Base-by-base conservation (phyloP, 2,113 vertebrate species). In the Cariama cristata region DNA sequence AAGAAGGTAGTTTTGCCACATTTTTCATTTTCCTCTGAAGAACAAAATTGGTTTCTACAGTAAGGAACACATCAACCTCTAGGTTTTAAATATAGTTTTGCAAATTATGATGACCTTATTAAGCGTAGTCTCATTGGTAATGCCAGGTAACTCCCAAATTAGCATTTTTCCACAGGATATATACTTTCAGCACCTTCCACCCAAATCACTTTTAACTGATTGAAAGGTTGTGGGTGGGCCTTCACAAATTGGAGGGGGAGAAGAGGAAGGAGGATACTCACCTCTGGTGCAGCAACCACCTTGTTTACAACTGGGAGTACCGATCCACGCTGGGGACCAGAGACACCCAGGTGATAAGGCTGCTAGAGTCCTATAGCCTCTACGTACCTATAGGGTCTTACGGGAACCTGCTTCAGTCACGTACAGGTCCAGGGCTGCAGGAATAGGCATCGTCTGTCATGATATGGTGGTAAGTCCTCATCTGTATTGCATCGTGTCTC, bases 81-180 rank as follows among this genome's bases (percentile, higher is more conserved):
- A 56, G 26, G 16, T 79, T 93, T 95, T 86, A 86, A 76, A 56
- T 72, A 62, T 12, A 38, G 26, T 52, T 86, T 77, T 90, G 21
- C 64, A 60, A 67, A 33, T 89, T 95, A 49, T 42, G 45, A 56
- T 89, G 52, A 76, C 42, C 45, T 80, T 56, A 55, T 80, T 82
- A 77, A 74, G 14, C 56, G 42, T 38, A 55, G 71, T 63, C 47
- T 63, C 42, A 33, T 82, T 73, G 47, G 15, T 77, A 73, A 86
- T 63, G 33, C 18, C 59, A 77, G 15, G 24, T 77, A 66, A 67
- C 72, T 86, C 53, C 55, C 71, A 93, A 86, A 67, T 67, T 27
- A 82, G 64, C 24, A 17, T 52, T 90, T 95, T 50, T 86, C 35
- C 53, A 67, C 24, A 63, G 35, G 12, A 12, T 56, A 52, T 60